Evolutionary conservation across 2,113 vertebrate genomes (phyloP).

Genomic region (Dipodomys spectabilis): DNA sequence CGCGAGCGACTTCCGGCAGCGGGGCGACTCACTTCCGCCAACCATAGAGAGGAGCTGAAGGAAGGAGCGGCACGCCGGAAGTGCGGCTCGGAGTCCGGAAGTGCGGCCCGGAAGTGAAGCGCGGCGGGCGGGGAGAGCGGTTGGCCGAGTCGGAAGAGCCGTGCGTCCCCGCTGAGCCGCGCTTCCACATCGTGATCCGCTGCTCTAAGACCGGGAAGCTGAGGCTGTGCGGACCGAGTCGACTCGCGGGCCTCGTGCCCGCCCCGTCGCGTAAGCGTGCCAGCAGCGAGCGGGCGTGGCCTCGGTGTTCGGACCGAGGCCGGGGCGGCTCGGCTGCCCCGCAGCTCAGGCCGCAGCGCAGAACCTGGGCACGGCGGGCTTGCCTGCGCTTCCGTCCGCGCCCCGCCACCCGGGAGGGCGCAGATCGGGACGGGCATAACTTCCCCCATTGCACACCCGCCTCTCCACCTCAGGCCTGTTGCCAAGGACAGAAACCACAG

Average conservation of each 20-base stretch:
- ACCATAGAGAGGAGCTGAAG: conserved; percentile 67
- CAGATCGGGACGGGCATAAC: neutral
- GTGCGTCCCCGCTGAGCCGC: accelerated
- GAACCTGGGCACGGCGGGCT: too few relatives aligned
- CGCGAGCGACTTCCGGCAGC: neutral
- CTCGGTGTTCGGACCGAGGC: too few relatives aligned
- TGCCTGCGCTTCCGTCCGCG: too few relatives aligned
- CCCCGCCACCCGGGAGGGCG: neutral
- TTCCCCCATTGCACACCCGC: neutral
- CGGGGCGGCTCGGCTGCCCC: neutral
- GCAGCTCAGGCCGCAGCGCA: neutral
- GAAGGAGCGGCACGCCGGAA: conserved; percentile 58
- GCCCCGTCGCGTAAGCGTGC: neutral
- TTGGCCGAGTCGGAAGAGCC: too few relatives aligned
- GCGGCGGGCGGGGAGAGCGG: neutral
- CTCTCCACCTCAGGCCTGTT: too few relatives aligned
- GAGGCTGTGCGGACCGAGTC: neutral
- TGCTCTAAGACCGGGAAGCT: neutral
- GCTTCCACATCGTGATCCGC: accelerated
- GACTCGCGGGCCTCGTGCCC: neutral
- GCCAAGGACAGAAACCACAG: neutral
- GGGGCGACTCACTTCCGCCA: accelerated
- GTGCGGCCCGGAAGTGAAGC: neutral
- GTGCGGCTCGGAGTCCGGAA: neutral
- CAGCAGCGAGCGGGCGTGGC: neutral